Percentiles rank a stretch among this genome's conserved stretches.
Evolutionary conservation across 2,888 invertebrate species (phyloP).

Genomic region (Philereme vetulata): DNA sequence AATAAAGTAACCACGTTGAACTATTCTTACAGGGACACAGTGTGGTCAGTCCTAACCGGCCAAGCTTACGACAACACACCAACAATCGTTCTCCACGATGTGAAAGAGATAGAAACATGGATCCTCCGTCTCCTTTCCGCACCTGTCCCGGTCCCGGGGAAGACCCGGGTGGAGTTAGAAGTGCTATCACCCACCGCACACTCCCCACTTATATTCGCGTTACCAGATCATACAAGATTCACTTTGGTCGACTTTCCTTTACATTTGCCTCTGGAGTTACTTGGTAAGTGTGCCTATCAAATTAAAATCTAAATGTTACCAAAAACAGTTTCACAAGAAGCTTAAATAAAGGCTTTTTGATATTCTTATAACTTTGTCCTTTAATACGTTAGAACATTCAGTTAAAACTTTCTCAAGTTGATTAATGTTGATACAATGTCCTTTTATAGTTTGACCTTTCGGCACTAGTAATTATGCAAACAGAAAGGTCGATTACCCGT

Average conservation of each 20-base stretch:
- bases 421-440: neutral
- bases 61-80: constrained; percentile 91
- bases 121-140: constrained; percentile 97
- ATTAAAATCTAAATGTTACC: too few species aligned
- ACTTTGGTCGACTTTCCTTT: constrained; percentile 98
- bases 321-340: neutral
- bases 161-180: constrained; percentile 92
- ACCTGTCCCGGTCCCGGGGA: constrained; percentile 98
- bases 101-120: constrained; percentile 99
- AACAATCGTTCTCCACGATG: constrained; percentile 96
- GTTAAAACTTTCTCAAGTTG: neutral
- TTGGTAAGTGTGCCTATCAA: constrained; percentile 82
- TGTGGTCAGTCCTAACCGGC: constrained; percentile 97
- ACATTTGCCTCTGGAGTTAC: constrained; percentile 97
- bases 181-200: constrained; percentile 94
- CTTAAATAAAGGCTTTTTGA: constrained; percentile 1
- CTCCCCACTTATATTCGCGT: constrained; percentile 94
- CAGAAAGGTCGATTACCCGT: neutral
- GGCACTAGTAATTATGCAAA: neutral
- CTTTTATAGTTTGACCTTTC: neutral
- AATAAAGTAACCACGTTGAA: too few species aligned
- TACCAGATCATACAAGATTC: constrained; percentile 99
- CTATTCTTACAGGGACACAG: constrained; percentile 89
- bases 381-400: neutral
- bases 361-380: neutral